A percentile compares a stretch with the other conserved stretches of the same genome.
Evolutionary conservation across 2,888 invertebrate species (phyloP).

Genomic region (Thereva unica): DNA sequence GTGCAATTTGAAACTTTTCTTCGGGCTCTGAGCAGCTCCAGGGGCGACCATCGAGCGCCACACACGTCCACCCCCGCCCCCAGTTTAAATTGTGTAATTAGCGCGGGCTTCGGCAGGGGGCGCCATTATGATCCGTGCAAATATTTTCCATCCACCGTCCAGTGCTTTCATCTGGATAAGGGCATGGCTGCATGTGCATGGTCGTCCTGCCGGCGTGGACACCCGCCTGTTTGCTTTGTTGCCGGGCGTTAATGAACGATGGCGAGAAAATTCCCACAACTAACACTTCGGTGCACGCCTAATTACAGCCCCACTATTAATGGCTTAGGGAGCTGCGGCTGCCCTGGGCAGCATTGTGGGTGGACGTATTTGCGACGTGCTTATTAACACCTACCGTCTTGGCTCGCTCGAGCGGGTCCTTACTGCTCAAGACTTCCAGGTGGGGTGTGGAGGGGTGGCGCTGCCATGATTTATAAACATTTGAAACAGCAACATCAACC

Average conservation of each 20-base stretch:
- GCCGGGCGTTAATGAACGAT: conserved; percentile 45
- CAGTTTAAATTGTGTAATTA: conserved; percentile 25
- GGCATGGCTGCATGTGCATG: conserved; percentile 41
- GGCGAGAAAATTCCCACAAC: conserved; percentile 45
- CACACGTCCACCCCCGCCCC: conserved; percentile 13
- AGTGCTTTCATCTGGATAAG: conserved; percentile 34
- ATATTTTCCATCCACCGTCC: conserved; percentile 36
- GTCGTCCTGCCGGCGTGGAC: conserved; percentile 42
- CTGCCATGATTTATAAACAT: too few species aligned
- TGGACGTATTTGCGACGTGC: too few species aligned
- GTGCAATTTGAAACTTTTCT: conserved; percentile 12
- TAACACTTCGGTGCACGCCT: conserved; percentile 44
- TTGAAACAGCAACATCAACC: too few species aligned
- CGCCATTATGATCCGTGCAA: conserved; percentile 24
- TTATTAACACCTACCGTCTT: too few species aligned
- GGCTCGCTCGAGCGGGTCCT: too few species aligned
- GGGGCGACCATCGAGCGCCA: conserved; percentile 13
- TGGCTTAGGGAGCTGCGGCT: too few species aligned
- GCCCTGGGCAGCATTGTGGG: too few species aligned
- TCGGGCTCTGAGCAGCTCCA: conserved; percentile 5
- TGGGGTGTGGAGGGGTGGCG: too few species aligned
- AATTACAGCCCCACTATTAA: conserved; percentile 12
- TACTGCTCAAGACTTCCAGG: too few species aligned
- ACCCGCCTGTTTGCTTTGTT: conserved; percentile 40
- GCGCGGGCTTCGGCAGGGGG: conserved; percentile 16